Base-by-base conservation (phyloP, 2,113 vertebrate species). In the Cyanoramphus novaezelandiae region DNA sequence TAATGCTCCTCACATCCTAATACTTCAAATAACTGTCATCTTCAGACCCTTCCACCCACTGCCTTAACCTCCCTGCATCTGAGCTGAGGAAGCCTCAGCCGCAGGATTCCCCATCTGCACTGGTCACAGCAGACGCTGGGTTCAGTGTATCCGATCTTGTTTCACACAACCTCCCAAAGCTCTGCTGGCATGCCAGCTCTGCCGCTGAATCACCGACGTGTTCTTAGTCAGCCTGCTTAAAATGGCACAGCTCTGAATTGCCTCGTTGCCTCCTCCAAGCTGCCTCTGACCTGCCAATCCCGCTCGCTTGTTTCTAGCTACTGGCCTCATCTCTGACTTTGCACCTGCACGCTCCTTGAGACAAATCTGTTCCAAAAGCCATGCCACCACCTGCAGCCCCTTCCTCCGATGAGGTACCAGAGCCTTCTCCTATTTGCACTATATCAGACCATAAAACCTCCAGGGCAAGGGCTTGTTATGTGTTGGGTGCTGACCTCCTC, bases 211-310 rank as follows among this genome's bases (percentile, higher is more conserved):
- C 95, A 97, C 69, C 8, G 7, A 7, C 2, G 3, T 31, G 50
- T 47, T 47, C 86, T 90, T 94, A 95, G 92, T 95, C 91, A 97
- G 92, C 50, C 93, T 94, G 80, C 90, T 94, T 96, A 91, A 95
- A 96, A 93, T 14, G 57, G 93, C 86, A 84, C 53, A 83, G 86
- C 72, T 89, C 92, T 64, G 77, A 94, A 92, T 78, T 84, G 39
- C 74, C 93, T 92, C 46, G 14, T 18, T 86, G 57, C 82, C 69
- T 88, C 88, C 83, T 88, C 86, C 90, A 76, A 80, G 78, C 41
- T 82, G 71, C 47, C 46, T 71, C 77, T 84, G 92, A 93, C 88
- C 71, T 92, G 89, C 88, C 90, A 65, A 53, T 46, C 63, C 79
- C 1, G 8, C 55, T 82, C 6, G 0, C 35, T 74, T 0, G 0